A percentile compares a stretch with the other conserved stretches of the same genome.
Evolutionary conservation across 23 tunicate genomes (phyloP).

Genomic region (Phallusia fumigata): DNA sequence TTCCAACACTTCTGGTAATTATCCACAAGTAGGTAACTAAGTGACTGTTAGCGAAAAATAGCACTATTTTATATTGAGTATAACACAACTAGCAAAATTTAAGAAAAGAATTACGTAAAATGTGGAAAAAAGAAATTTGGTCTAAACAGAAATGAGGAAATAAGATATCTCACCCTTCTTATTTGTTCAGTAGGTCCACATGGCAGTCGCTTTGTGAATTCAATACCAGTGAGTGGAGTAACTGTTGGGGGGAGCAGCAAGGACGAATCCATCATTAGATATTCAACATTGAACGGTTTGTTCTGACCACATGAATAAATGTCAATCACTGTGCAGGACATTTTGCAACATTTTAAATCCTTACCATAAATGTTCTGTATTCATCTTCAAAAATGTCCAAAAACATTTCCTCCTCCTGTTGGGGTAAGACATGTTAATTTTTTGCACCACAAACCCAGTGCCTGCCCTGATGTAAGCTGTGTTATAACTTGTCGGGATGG

Average conservation of each 20-base stretch:
- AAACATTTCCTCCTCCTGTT: conserved; percentile 95
- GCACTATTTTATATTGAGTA: too few relatives aligned
- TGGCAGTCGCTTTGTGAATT: conserved; percentile 84
- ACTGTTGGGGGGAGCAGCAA: conserved; percentile 86
- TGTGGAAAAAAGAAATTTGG: too few relatives aligned
- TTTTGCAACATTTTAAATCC: not conserved
- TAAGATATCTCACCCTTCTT: conserved; percentile 47
- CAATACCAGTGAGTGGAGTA: conserved; percentile 97
- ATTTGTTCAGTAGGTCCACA: conserved; percentile 97
- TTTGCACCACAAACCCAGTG: too few relatives aligned
- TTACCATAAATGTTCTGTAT: conserved; percentile 67
- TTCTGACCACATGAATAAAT: conserved; percentile 36
- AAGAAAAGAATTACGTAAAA: too few relatives aligned
- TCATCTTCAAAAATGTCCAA: conserved; percentile 99
- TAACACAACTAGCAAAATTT: too few relatives aligned
- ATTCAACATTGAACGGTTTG: conserved; percentile 90
- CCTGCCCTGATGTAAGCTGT: too few relatives aligned
- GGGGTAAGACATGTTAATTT: too few relatives aligned
- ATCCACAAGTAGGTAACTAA: too few relatives aligned
- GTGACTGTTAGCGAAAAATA: too few relatives aligned
- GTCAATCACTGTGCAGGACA: not conserved
- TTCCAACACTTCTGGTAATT: too few relatives aligned
- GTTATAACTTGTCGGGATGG: too few relatives aligned
- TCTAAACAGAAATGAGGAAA: too few relatives aligned
- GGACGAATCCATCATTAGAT: conserved; percentile 96